Evolutionary conservation across 1,140 invertebrate species (phyloP).

Genomic region (Zelostemma sp.): DNA sequence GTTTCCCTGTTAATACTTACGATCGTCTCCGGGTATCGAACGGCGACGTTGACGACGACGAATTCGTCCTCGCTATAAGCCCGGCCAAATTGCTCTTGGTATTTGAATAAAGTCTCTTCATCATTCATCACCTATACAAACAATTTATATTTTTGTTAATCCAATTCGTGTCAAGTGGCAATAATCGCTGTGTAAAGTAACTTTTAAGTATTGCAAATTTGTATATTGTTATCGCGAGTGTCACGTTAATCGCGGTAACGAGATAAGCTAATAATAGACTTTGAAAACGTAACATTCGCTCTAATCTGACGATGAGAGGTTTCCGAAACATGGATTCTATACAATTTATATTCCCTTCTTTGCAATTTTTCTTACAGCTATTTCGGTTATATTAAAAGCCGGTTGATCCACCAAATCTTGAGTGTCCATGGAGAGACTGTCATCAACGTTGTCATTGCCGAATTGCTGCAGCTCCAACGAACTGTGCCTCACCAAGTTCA

Average conservation of each 20-base stretch:
- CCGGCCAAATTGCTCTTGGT: constrained; percentile 88
- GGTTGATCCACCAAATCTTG: constrained; percentile 70
- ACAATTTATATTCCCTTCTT: too few relatives aligned
- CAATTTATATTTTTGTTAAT: background rate
- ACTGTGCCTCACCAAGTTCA: constrained; percentile 76
- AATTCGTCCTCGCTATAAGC: constrained; percentile 81
- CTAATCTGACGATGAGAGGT: too few relatives aligned
- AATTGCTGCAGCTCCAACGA: constrained; percentile 66
- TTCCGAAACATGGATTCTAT: too few relatives aligned
- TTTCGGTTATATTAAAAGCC: constrained; percentile 71
- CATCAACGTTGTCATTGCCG: constrained; percentile 66
- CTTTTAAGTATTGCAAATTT: too few relatives aligned
- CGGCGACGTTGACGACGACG: constrained; percentile 85
- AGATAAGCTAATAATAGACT: background rate
- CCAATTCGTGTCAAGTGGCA: too few relatives aligned
- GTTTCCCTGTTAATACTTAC: constrained; percentile 63
- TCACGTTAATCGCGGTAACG: background rate
- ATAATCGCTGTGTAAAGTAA: too few relatives aligned
- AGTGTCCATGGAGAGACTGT: constrained; percentile 73
- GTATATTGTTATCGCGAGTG: too few relatives aligned
- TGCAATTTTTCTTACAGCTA: constrained; percentile 68
- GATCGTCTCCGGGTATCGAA: constrained; percentile 80
- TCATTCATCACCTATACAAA: constrained; percentile 73
- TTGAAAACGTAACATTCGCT: background rate
- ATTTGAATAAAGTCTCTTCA: constrained; percentile 74